Base-by-base conservation (phyloP, 2,888 invertebrate species). In the Biston stratarius region DNA sequence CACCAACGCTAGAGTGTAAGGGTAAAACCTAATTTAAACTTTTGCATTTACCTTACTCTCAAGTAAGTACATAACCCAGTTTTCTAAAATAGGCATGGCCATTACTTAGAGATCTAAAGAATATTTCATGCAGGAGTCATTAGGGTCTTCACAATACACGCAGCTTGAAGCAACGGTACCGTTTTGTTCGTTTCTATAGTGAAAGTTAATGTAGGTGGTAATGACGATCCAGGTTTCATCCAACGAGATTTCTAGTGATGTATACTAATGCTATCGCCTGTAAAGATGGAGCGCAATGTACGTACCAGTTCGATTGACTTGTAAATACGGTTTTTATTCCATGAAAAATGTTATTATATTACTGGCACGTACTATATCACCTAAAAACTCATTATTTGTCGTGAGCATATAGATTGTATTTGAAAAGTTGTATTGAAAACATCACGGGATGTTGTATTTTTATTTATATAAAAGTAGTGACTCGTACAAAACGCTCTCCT, bases 131-230 rank as follows among this genome's bases (percentile, higher is more conserved):
- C 62, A 62, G 67, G 62, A 67, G 67, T 67, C 67, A 67, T 67
- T 67, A 67, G 67, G 67, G 67, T 55, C 67, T 67, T 67, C 67
- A 67, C 67, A 67, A 67, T 67, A 59, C 67, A 52, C 62, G 58
- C 58, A 53, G 62, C 62, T 67, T 55, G 53, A 62, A 67, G 61
- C 67, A 67, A 67, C 67, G 67, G 67, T 67, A 67, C 67, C 62
- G 67, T 67, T 67, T 67, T 67, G 67, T 67, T 67, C 61, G 67
- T 62, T 52, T 58, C 62, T 62, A 38, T 53, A 67, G 67, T 67
- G 67, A 67, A 67, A 67, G 67, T 67, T 62, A 67, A 67, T 67
- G 67, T 67, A 67, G 67, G 67, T 67, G 58, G 67, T 67, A 67
- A 67, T 62, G 67, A 67, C 67, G 62, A 62, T 67, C 67, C 67